phyloP scores from a whole-genome alignment of 2,113 vertebrate species.

The Anoplopoma fimbria region DNA sequence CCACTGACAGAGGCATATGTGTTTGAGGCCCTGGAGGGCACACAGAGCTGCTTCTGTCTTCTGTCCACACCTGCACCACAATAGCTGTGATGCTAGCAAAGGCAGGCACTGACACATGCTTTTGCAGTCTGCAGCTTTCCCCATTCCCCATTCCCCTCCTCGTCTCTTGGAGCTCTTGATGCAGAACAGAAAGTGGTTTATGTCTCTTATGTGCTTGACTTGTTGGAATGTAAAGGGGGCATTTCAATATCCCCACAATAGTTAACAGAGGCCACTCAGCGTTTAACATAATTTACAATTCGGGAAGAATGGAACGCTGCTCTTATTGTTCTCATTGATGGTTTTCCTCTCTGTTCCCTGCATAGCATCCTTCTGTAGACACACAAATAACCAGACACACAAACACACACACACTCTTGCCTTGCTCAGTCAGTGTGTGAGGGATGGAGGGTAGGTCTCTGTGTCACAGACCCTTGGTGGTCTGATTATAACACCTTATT shows the following conservation, averaged over 20 bases:
- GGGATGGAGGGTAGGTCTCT: conserved; percentile 63
- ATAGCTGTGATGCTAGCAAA: conserved; percentile 59
- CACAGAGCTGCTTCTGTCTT: conserved; percentile 73
- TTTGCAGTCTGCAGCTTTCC: conserved; percentile 23
- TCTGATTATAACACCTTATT: conserved; percentile 85
- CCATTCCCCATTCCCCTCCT: conserved; percentile 35
- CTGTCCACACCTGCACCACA: conserved; percentile 77
- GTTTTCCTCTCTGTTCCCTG: conserved; percentile 38
- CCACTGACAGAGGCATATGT: conserved; percentile 65
- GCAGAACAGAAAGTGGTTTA: conserved; percentile 71
- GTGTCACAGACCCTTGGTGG: conserved; percentile 80
- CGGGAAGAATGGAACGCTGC: conserved; percentile 61
- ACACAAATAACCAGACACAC: conserved; percentile 6
- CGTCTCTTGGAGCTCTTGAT: conserved; percentile 33
- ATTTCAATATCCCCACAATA: conserved; percentile 65
- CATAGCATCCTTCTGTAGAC: conserved; percentile 32
- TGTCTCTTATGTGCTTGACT: conserved; percentile 63
- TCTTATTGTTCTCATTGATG: conserved; percentile 76
- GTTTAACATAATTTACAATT: conserved; percentile 80
- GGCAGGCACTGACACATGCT: conserved; percentile 7
- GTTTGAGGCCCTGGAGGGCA: conserved; percentile 24
- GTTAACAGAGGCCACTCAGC: conserved; percentile 66
- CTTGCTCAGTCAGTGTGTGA: conserved; percentile 54
- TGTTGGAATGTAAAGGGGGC: conserved; percentile 61
- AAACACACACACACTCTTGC: conserved; percentile 40